Evolutionary conservation across 2,113 vertebrate species (phyloP).

Genomic region (Rynchops niger): DNA sequence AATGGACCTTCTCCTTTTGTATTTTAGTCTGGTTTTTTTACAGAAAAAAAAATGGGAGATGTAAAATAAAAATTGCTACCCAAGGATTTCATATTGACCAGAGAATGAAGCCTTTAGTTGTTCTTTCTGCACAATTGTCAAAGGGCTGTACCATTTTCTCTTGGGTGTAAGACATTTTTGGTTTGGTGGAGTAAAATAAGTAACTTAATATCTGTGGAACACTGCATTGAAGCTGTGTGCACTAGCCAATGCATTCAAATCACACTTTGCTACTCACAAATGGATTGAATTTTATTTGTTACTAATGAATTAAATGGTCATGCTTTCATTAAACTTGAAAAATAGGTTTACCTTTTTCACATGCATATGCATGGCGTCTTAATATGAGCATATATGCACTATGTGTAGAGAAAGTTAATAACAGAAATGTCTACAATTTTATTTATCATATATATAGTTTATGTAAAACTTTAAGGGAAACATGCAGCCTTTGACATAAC

Average conservation of each 20-base stretch:
- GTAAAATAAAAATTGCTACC: neutral
- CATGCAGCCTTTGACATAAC: neutral
- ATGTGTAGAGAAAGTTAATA: neutral
- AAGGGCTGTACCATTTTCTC: neutral
- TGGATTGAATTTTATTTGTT: neutral
- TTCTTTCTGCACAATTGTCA: neutral
- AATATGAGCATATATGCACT: neutral
- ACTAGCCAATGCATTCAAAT: neutral
- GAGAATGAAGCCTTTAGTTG: neutral
- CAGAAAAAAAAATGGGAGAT: neutral
- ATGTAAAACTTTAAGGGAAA: constrained; percentile 5
- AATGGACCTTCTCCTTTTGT: neutral
- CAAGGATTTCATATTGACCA: neutral
- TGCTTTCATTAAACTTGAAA: constrained; percentile 19
- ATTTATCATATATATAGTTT: neutral
- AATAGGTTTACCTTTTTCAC: neutral
- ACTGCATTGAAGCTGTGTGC: neutral
- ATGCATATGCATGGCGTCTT: neutral
- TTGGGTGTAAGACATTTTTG: neutral
- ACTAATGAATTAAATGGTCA: neutral
- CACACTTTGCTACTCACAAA: neutral
- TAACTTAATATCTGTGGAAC: neutral
- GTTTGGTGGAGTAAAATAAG: neutral
- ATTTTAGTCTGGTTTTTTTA: neutral
- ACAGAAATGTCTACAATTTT: neutral